Evolutionary conservation across 2,113 vertebrate species (phyloP).

Genomic region (Symphodus melops): DNA sequence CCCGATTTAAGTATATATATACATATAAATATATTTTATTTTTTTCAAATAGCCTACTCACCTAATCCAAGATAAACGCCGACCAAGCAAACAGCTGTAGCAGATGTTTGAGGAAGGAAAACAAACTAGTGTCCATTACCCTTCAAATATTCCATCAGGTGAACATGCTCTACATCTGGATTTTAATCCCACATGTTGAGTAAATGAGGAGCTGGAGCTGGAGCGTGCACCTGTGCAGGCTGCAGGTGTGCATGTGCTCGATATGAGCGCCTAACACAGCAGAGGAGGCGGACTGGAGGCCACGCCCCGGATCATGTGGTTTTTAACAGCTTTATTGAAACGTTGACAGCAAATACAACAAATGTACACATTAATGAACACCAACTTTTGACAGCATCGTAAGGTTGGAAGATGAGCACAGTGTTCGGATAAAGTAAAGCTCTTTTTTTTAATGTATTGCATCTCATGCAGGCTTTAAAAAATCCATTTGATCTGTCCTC

Average conservation of each 20-base stretch:
- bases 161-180: neutral
- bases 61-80: neutral
- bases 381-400: constrained; percentile 29
- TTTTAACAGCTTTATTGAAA: constrained; percentile 62
- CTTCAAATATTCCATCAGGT: too few relatives aligned
- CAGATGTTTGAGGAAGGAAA: neutral
- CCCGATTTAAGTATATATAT: too few relatives aligned
- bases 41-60: constrained; percentile 25
- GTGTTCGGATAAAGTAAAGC: constrained; percentile 68
- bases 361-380: constrained; percentile 50
- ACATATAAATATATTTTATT: too few relatives aligned
- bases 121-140: neutral
- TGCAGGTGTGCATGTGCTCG: neutral
- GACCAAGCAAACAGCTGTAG: neutral
- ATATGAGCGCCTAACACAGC: neutral
- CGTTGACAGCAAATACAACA: constrained; percentile 49
- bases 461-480: constrained; percentile 38
- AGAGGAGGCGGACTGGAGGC: constrained; percentile 8
- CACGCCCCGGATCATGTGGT: constrained; percentile 27
- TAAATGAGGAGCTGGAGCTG: accelerated
- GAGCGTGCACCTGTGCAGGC: too few relatives aligned
- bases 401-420: constrained; percentile 54
- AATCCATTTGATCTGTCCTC: too few relatives aligned
- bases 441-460: constrained; percentile 55
- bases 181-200: neutral